Percentiles rank a stretch among this genome's conserved stretches.
phyloP scores from a whole-genome alignment of 2,113 vertebrate species.

The Naja naja region DNA sequence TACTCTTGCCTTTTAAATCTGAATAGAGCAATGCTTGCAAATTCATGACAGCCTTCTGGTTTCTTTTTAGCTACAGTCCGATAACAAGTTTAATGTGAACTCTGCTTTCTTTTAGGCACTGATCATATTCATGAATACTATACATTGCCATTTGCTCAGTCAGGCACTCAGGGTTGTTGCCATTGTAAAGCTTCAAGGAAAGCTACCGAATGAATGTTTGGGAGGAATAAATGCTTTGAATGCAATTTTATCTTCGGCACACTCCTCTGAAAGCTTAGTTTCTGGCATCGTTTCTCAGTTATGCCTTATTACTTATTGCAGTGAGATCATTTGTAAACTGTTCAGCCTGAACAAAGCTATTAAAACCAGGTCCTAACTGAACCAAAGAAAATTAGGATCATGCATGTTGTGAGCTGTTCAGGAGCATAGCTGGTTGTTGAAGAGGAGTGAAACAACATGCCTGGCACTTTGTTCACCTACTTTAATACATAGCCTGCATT shows the following conservation, averaged over 20 bases:
- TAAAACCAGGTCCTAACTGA: constrained; percentile 21
- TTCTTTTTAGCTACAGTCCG: background rate
- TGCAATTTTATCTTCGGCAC: background rate
- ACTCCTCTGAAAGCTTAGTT: constrained; percentile 4
- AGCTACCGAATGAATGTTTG: background rate
- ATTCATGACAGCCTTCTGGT: background rate
- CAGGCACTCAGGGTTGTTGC: background rate
- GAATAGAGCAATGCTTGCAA: background rate
- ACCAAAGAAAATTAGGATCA: background rate
- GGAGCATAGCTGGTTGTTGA: constrained; percentile 3
- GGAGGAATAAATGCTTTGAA: too few relatives aligned
- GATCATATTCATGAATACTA: background rate
- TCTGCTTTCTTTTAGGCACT: background rate
- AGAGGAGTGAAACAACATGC: background rate
- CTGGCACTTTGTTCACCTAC: background rate
- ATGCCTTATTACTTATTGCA: constrained; percentile 18
- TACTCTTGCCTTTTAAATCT: background rate
- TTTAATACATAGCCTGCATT: constrained; percentile 15
- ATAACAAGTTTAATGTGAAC: background rate
- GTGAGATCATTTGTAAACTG: constrained; percentile 23
- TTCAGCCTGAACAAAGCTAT: constrained; percentile 23
- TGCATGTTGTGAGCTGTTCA: background rate
- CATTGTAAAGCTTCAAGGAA: background rate
- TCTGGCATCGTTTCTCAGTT: constrained; percentile 16
- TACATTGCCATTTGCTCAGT: background rate